Conservation (phyloP, 1,140 invertebrate genomes). For the Hyles vespertilio region DNA sequence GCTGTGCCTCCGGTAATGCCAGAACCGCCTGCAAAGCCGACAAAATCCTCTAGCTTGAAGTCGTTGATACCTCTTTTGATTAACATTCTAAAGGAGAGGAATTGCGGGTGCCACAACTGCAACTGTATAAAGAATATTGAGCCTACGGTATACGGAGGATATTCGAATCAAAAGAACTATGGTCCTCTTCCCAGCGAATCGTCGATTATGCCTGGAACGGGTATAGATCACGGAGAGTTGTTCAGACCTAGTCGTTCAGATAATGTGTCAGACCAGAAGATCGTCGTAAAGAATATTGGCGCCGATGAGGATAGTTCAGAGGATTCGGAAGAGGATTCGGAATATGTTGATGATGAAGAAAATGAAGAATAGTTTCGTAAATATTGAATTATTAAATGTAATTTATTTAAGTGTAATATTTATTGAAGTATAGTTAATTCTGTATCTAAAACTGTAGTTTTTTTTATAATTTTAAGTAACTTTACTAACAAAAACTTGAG, state of each 20-base stretch:
- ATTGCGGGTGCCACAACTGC: slow-evolving; percentile 26
- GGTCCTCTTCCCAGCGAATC: slow-evolving; percentile 4
- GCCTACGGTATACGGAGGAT: slow-evolving; percentile 20
- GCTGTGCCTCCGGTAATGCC: not conserved
- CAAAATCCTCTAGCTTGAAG: slow-evolving; percentile 30
- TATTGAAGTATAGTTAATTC: slow-evolving; percentile 4
- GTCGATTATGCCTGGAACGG: slow-evolving; percentile 1
- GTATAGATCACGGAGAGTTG: slow-evolving; percentile 1
- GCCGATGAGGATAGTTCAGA: slow-evolving; percentile 25
- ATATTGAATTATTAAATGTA: slow-evolving; percentile 13
- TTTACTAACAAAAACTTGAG: no score
- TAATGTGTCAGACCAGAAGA: slow-evolving; percentile 24
- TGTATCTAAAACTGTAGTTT: no score
- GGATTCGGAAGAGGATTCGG: slow-evolving; percentile 28
- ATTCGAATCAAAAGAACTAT: slow-evolving; percentile 34
- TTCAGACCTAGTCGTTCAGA: slow-evolving; percentile 5
- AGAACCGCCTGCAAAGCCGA: not conserved
- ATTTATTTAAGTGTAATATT: slow-evolving; percentile 10
- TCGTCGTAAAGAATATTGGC: slow-evolving; percentile 18
- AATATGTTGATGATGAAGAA: slow-evolving; percentile 23
- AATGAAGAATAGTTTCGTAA: slow-evolving; percentile 21
- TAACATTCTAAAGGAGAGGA: slow-evolving; percentile 45
- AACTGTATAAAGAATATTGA: slow-evolving; percentile 28
- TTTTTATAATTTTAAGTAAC: no score
- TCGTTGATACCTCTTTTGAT: slow-evolving; percentile 45